Conservation (phyloP, 2,888 invertebrate genomes). For the Cephus sareptanus region DNA sequence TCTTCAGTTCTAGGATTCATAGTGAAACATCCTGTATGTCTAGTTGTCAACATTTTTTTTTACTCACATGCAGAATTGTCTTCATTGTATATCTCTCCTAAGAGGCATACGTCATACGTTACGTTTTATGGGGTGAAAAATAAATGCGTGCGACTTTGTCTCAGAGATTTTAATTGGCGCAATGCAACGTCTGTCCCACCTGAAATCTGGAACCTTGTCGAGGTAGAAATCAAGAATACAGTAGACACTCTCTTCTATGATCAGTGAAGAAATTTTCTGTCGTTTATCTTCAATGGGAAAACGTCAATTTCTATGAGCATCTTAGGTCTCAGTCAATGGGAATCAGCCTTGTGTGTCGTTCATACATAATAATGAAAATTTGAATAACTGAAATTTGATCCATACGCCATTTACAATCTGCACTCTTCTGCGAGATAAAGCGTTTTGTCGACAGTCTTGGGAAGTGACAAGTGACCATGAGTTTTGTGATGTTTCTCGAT, state of each 20-base stretch:
- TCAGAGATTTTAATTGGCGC: background rate
- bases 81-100: background rate
- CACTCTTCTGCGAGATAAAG: constrained; percentile 2
- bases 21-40: too few species aligned
- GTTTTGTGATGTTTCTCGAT: constrained; percentile 53
- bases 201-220: background rate
- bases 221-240: background rate
- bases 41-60: background rate
- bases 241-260: background rate
- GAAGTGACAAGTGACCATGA: constrained; percentile 63
- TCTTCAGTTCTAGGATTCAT: too few species aligned
- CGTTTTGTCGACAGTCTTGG: constrained; percentile 36
- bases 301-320: constrained; percentile 52
- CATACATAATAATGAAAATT: background rate
- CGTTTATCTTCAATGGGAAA: background rate
- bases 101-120: background rate
- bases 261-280: background rate
- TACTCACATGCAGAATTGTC: background rate
- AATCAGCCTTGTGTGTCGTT: background rate
- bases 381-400: background rate
- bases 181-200: background rate
- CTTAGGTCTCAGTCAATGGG: constrained; percentile 41
- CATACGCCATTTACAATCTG: background rate
- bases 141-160: background rate
- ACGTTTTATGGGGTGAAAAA: background rate